Evolutionary conservation across 2,797 vertebrate species (phyloP).

Genomic region (Austrolebias charrua): DNA sequence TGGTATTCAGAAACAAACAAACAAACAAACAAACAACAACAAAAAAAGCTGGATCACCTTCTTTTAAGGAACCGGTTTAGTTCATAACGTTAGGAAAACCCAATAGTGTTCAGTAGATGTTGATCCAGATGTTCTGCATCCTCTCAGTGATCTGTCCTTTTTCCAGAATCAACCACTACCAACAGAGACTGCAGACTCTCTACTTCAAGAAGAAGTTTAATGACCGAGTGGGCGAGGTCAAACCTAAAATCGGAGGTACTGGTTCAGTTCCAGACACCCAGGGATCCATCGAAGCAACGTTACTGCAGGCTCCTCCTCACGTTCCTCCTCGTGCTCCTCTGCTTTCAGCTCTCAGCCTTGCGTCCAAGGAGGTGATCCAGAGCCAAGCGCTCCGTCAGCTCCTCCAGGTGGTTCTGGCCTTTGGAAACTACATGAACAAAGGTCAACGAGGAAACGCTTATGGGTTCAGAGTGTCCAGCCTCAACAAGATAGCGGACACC

Average conservation of each 20-base stretch:
- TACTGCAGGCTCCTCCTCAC: too few relatives aligned
- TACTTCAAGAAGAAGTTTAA: constrained; percentile 98
- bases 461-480: constrained; percentile 91
- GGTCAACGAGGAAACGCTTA: constrained; percentile 92
- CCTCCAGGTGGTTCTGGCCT: constrained; percentile 85
- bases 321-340: not conserved
- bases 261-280: too few relatives aligned
- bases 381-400: constrained; percentile 47
- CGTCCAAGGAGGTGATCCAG: constrained; percentile 50
- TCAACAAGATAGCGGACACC: constrained; percentile 95
- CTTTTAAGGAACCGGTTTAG: too few relatives aligned
- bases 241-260: constrained; percentile 92
- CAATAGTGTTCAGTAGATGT: not conserved
- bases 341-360: constrained; percentile 53
- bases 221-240: constrained; percentile 89
- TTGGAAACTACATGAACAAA: constrained; percentile 98
- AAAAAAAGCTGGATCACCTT: too few relatives aligned
- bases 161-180: constrained; percentile 89
- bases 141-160: not conserved
- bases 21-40: too few relatives aligned
- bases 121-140: not conserved
- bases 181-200: constrained; percentile 89
- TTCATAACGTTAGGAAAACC: too few relatives aligned
- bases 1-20: too few relatives aligned
- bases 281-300: too few relatives aligned